Percentiles rank a stretch among this genome's conserved stretches.
phyloP scores from a whole-genome alignment of 2,797 vertebrate species.

The Pseudochaenichthys georgianus region DNA sequence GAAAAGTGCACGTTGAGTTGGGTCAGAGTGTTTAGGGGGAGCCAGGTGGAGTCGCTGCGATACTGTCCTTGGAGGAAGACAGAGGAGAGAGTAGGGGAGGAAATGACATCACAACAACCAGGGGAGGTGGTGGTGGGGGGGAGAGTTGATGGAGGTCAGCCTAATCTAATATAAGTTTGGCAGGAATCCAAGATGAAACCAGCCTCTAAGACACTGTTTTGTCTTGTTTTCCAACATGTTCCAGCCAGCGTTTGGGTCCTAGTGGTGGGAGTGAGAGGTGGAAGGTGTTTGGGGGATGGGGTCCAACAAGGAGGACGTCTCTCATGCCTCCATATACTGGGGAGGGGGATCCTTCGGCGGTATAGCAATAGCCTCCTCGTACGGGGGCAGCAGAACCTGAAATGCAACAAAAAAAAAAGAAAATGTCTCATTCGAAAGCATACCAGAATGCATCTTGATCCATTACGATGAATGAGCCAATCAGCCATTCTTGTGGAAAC shows the following conservation, averaged over 20 bases:
- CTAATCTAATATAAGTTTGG: slow-evolving; percentile 59
- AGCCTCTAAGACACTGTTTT: slow-evolving; percentile 50
- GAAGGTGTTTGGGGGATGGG: slow-evolving; percentile 22
- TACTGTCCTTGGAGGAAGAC: slow-evolving; percentile 65
- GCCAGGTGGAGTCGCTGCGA: slow-evolving; percentile 31
- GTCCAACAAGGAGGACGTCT: slow-evolving; percentile 20
- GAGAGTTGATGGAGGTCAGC: slow-evolving; percentile 29
- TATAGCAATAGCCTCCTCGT: slow-evolving; percentile 83
- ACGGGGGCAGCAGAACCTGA: slow-evolving; percentile 85
- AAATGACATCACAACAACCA: slow-evolving; percentile 53
- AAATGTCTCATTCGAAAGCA: slow-evolving; percentile 1
- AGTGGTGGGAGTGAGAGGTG: slow-evolving; percentile 34
- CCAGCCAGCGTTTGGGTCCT: slow-evolving; percentile 38
- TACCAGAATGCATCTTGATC: not conserved
- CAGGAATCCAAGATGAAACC: slow-evolving; percentile 53
- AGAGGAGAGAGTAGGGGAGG: slow-evolving; percentile 36
- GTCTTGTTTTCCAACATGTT: slow-evolving; percentile 41
- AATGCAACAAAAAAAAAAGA: slow-evolving; percentile 26
- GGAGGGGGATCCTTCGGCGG: slow-evolving; percentile 85
- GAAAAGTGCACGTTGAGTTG: slow-evolving; percentile 74
- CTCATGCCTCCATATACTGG: slow-evolving; percentile 82
- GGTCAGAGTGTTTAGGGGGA: slow-evolving; percentile 60
- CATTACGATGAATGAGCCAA: not conserved
- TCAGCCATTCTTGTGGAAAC: not conserved
- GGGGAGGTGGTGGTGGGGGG: slow-evolving; percentile 20